These are phyloP conservation scores for Callimorpha dominula DNA, from an alignment of 2,888 invertebrate genomes.

Conservation along the genomic window DNA sequence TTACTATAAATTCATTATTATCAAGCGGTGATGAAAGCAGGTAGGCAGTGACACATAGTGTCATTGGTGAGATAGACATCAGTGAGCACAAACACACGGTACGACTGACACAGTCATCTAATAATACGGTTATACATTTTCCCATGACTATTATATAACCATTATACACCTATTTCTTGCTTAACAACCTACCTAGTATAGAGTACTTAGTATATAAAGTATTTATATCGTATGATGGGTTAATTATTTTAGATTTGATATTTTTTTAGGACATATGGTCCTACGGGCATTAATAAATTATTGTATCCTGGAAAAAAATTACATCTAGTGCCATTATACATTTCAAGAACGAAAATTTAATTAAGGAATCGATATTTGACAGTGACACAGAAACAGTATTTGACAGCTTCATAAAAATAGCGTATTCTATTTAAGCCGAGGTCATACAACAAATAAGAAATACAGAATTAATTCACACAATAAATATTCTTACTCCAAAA, in stretches of 20 bases:
- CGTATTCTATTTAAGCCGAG: too few species aligned
- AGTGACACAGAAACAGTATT: too few species aligned
- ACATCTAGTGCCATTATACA: background rate
- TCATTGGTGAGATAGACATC: background rate
- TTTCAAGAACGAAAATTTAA: too few species aligned
- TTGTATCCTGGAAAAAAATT: background rate
- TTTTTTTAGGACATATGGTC: background rate
- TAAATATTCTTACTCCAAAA: too few species aligned
- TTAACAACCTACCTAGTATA: constrained; percentile 1
- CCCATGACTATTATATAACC: constrained; percentile 62
- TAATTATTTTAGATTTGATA: background rate
- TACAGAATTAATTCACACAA: too few species aligned
- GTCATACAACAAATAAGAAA: too few species aligned
- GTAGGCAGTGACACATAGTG: background rate
- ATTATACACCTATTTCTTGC: constrained; percentile 41
- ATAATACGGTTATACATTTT: constrained; percentile 37
- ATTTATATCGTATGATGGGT: background rate
- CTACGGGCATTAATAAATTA: background rate
- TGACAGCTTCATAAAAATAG: too few species aligned
- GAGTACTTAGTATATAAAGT: background rate
- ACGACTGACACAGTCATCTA: constrained; percentile 32
- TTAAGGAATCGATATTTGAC: too few species aligned
- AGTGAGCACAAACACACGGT: constrained; percentile 8
- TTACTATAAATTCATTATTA: too few species aligned
- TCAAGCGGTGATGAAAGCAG: background rate